Base-by-base conservation (phyloP, 2,797 vertebrate genomes). In the Anolis apletophallus region DNA sequence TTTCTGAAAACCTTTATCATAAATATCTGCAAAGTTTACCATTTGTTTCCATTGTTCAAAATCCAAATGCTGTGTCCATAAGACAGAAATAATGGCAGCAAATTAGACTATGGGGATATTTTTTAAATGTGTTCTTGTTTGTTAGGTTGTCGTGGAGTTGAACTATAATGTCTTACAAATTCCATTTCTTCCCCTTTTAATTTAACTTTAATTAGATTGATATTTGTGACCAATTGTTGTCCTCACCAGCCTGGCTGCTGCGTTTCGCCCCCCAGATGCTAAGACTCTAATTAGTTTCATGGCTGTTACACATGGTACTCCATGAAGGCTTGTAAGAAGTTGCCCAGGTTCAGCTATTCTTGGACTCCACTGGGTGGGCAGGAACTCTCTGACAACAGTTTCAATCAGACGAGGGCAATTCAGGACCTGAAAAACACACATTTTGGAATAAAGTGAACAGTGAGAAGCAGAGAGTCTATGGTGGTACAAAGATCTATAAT, bases 251-350 rank as follows among this genome's bases (percentile, higher is more conserved):
- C 98, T 97, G 88, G 98, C 98, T 92, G 98, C 96, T 88, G 95
- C 96, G 19, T 98, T 97, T 93, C 98, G 97, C 46, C 98, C 98
- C 85, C 98, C 96, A 5, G 97, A 97, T 12, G 98, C 98, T 95
- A 99, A 92, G 32, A 99, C 97, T 89, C 98, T 96, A 34, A 99
- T 89, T 2, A 99, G 97, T 94, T 99, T 99, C 97, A 99, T 96
- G 84, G 98, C 98, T 14, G 90, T 80, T 73, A 98, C 94, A 40
- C 98, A 96, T 23, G 98, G 97, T 59, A 98, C 90, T 80, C 97
- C 97, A 0, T 99, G 97, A 36, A 98, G 93, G 87, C 96, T 97
- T 55, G 91, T 81, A 78, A 96, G 85, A 1, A 93, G 88, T 84
- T 88, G 86, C 0, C 94, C 95, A 5, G 87, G 89, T 61, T 94